Percentiles rank a stretch among this genome's conserved stretches.
These are phyloP conservation scores for Barbus barbus DNA, from an alignment of 2,113 vertebrate genomes.

Conservation along the genomic window DNA sequence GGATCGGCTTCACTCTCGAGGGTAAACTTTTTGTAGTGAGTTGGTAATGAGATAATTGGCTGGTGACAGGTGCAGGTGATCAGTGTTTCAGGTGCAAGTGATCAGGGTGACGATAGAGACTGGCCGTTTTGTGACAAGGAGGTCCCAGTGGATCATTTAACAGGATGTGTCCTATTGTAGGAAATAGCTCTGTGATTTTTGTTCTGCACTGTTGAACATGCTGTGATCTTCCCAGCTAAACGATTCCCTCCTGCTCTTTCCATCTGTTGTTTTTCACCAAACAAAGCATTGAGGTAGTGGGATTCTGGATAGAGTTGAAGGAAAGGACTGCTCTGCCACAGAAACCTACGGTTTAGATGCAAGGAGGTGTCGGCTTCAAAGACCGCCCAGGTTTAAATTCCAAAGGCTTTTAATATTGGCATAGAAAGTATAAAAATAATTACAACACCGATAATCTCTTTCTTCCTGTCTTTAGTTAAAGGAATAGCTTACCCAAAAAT, in stretches of 20 bases:
- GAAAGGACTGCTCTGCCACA: neutral
- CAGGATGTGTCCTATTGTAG: conserved; percentile 15
- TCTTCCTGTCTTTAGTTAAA: neutral
- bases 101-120: too few species aligned
- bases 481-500: neutral
- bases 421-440: neutral
- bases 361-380: neutral
- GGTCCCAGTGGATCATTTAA: conserved; percentile 4
- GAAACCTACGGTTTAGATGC: neutral
- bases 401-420: neutral
- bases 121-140: too few species aligned
- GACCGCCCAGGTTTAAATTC: neutral
- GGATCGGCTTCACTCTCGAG: too few species aligned
- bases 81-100: too few species aligned
- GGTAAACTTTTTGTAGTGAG: too few species aligned
- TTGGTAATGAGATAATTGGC: too few species aligned
- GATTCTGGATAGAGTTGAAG: conserved; percentile 9
- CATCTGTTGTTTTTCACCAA: conserved; percentile 49
- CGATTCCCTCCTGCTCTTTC: conserved; percentile 45
- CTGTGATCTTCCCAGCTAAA: conserved; percentile 37
- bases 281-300: neutral
- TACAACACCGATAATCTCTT: neutral
- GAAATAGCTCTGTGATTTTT: conserved; percentile 36
- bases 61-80: too few species aligned
- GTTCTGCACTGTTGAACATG: conserved; percentile 16